Evolutionary conservation across 2,797 vertebrate genomes (phyloP).

Genomic region (Lophotriccus pileatus): DNA sequence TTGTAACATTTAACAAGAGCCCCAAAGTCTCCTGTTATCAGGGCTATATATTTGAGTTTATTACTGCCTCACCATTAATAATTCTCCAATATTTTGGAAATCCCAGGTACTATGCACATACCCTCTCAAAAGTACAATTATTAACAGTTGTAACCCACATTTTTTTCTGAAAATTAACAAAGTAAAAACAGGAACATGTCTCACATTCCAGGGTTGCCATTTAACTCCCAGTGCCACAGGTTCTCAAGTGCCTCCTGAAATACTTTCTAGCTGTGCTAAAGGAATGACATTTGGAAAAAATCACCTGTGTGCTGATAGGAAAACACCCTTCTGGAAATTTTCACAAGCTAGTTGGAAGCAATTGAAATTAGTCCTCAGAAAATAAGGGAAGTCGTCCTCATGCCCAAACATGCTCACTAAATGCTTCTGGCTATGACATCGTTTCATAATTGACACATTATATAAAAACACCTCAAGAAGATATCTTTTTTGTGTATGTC

Average conservation of each 20-base stretch:
- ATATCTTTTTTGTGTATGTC: not conserved
- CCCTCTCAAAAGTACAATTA: not conserved
- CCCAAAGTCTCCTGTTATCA: not conserved
- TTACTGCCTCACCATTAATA: not conserved
- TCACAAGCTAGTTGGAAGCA: not conserved
- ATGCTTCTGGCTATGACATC: constrained; percentile 46
- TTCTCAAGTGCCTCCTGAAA: constrained; percentile 47
- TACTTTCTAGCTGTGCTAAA: not conserved
- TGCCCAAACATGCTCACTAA: constrained; percentile 1
- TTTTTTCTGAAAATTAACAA: constrained; percentile 15
- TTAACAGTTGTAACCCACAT: not conserved
- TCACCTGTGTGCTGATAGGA: constrained; percentile 6
- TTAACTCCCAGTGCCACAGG: constrained; percentile 17
- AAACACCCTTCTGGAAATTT: constrained; percentile 38
- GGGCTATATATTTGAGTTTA: not conserved
- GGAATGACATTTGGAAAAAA: constrained; percentile 54
- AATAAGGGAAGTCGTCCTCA: not conserved
- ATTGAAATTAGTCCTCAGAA: constrained; percentile 42
- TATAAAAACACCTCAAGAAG: not conserved
- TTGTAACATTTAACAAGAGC: not conserved
- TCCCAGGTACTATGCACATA: not conserved
- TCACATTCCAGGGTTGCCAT: constrained; percentile 27
- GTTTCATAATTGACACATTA: constrained; percentile 12
- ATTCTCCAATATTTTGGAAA: not conserved
- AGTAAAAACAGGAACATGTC: not conserved